phyloP scores from a whole-genome alignment of 2,888 invertebrate species.

The Pandemis heparana region DNA sequence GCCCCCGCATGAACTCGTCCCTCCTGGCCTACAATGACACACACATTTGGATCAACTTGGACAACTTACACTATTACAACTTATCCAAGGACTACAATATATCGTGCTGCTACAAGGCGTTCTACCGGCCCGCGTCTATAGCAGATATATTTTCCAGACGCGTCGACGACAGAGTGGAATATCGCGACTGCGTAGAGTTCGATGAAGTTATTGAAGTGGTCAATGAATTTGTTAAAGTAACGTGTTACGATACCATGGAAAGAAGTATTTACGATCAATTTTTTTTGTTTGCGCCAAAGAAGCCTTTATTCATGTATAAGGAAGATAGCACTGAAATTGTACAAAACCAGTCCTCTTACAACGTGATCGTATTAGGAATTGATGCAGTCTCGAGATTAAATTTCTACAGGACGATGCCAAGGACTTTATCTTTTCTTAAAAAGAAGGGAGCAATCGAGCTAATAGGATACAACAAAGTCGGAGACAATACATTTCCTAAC shows the following conservation, averaged over 20 bases:
- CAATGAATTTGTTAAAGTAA: constrained; percentile 89
- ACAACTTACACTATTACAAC: constrained; percentile 79
- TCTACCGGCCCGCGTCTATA: constrained; percentile 82
- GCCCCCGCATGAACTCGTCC: constrained; percentile 79
- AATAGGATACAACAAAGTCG: constrained; percentile 96
- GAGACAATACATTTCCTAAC: constrained; percentile 97
- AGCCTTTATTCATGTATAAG: constrained; percentile 52
- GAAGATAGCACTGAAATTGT: constrained; percentile 52
- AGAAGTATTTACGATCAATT: constrained; percentile 88
- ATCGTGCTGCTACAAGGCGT: constrained; percentile 87
- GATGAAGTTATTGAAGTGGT: constrained; percentile 69
- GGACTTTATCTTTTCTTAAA: constrained; percentile 87
- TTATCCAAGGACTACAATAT: constrained; percentile 73
- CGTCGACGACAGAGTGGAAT: constrained; percentile 80
- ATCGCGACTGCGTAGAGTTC: constrained; percentile 81
- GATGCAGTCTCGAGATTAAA: constrained; percentile 95
- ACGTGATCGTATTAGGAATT: constrained; percentile 92
- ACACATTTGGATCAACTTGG: constrained; percentile 83
- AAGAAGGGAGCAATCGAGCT: constrained; percentile 90
- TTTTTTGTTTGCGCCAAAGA: constrained; percentile 87
- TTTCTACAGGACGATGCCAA: constrained; percentile 93
- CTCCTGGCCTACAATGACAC: constrained; percentile 86
- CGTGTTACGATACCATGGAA: constrained; percentile 81
- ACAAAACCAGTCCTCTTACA: constrained; percentile 75
- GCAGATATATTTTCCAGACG: constrained; percentile 73